Evolutionary conservation across 2,113 vertebrate species (phyloP).

Genomic region (Peromyscus leucopus): DNA sequence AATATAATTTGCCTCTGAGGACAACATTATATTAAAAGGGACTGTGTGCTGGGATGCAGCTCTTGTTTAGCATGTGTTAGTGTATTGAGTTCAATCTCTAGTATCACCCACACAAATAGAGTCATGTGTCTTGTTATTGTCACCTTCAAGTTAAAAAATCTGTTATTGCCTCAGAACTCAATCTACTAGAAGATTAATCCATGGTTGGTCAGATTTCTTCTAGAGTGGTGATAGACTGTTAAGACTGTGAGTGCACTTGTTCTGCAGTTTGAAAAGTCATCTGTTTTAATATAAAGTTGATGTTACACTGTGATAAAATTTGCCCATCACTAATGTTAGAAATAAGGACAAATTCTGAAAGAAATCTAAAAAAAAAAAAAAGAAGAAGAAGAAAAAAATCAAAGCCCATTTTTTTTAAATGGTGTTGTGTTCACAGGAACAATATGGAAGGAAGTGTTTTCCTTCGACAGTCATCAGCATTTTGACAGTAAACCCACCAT

Average conservation of each 20-base stretch:
- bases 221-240: neutral
- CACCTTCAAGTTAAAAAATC: constrained; percentile 9
- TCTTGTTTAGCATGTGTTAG: neutral
- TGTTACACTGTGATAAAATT: neutral
- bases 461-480: neutral
- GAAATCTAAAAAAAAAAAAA: neutral
- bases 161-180: neutral
- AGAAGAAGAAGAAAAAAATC: too few relatives aligned
- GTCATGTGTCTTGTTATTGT: neutral
- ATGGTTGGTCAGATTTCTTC: neutral
- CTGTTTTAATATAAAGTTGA: neutral
- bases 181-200: neutral
- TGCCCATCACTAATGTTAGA: constrained; percentile 11
- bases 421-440: neutral
- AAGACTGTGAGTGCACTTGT: neutral
- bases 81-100: neutral
- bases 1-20: neutral
- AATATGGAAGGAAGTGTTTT: constrained; percentile 17
- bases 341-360: constrained; percentile 38
- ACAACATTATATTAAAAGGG: neutral
- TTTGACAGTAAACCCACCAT: neutral
- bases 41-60: neutral
- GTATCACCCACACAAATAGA: neutral
- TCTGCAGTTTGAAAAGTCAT: neutral
- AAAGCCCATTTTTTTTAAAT: neutral